Percentiles rank a stretch among this genome's conserved stretches.
These are phyloP conservation scores for Charaxes varanes DNA, from an alignment of 1,140 invertebrate genomes.

Conservation along the genomic window DNA sequence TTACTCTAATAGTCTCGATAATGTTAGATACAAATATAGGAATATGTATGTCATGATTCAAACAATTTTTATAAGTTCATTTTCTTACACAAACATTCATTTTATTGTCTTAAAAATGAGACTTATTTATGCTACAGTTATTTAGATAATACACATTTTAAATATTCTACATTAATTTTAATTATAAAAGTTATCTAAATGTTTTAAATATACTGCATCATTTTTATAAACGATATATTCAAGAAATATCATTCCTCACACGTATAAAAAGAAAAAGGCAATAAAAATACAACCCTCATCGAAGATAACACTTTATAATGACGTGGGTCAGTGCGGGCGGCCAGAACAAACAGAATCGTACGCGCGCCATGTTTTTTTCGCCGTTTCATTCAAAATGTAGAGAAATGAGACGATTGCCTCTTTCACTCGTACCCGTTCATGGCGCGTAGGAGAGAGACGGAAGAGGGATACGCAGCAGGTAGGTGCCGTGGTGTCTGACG, in stretches of 20 bases:
- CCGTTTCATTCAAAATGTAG: conserved; percentile 55
- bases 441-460: conserved; percentile 29
- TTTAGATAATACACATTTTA: too few relatives aligned
- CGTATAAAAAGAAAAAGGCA: conserved; percentile 49
- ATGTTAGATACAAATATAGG: too few relatives aligned
- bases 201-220: conserved; percentile 27
- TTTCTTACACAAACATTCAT: too few relatives aligned
- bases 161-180: too few relatives aligned
- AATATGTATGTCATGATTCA: too few relatives aligned
- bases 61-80: too few relatives aligned
- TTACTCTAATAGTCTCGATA: too few relatives aligned
- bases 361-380: conserved; percentile 60
- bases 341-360: conserved; percentile 67
- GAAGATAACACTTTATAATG: conserved; percentile 67
- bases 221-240: conserved; percentile 53
- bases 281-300: conserved; percentile 67
- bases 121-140: too few relatives aligned
- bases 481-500: conserved; percentile 59
- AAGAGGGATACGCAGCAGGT: conserved; percentile 41
- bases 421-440: conserved; percentile 13
- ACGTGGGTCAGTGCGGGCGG: conserved; percentile 62
- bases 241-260: conserved; percentile 66
- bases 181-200: conserved; percentile 14
- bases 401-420: conserved; percentile 31
- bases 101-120: too few relatives aligned